phyloP scores from a whole-genome alignment of 1,140 invertebrate species.

The Euglossa dilemma region DNA sequence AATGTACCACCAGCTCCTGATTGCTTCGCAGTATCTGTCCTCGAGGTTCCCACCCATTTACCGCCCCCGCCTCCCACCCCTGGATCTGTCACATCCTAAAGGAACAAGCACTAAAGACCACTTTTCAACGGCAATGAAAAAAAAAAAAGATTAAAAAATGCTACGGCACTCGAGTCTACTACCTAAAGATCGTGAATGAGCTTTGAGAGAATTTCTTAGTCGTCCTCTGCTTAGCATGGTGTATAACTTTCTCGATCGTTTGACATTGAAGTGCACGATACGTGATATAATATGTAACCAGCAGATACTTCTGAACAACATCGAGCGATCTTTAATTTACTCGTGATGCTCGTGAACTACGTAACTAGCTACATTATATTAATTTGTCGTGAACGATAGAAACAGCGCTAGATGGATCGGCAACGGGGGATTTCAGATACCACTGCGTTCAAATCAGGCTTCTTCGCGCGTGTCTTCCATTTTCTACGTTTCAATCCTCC shows the following conservation, averaged over 20 bases:
- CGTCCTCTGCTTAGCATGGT: not conserved
- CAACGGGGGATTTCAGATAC: slow-evolving; percentile 32
- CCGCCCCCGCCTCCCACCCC: slow-evolving; percentile 83
- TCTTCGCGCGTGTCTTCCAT: slow-evolving; percentile 20
- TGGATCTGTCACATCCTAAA: slow-evolving; percentile 82
- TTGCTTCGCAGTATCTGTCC: slow-evolving; percentile 84
- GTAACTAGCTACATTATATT: slow-evolving; percentile 19
- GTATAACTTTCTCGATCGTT: not conserved
- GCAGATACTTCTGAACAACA: not conserved
- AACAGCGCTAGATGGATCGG: not conserved
- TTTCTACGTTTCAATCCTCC: too few species aligned
- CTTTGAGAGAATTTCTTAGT: not conserved
- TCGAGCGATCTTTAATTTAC: not conserved
- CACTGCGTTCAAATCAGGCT: not conserved
- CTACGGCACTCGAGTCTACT: not conserved
- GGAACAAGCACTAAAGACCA: slow-evolving; percentile 80
- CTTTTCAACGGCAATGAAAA: slow-evolving; percentile 64
- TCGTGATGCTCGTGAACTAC: not conserved
- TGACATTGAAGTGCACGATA: not conserved
- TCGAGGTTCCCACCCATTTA: slow-evolving; percentile 85
- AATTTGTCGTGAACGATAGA: not conserved
- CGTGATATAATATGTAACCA: too few species aligned
- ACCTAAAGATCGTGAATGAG: not conserved
- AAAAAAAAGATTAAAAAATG: not conserved
- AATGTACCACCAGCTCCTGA: slow-evolving; percentile 88